A percentile compares a stretch with the other conserved stretches of the same genome.
Evolutionary conservation across 2,888 invertebrate genomes (phyloP).

Genomic region (Arctia plantaginis): DNA sequence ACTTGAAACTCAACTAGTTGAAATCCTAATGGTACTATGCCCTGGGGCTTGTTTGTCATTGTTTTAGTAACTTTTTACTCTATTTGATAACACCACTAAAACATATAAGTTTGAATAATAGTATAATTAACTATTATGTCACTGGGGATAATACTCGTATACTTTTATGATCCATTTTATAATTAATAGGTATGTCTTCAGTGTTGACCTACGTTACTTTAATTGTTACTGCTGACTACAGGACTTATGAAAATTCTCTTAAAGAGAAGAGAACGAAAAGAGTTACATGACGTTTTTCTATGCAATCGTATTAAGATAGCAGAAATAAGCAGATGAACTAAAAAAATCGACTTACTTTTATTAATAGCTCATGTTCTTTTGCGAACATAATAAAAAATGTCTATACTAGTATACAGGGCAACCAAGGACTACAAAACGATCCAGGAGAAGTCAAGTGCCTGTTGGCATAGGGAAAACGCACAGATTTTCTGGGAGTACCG

Average conservation of each 20-base stretch:
- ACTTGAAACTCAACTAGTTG: conserved; percentile 23
- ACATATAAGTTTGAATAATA: neutral
- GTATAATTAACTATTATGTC: neutral
- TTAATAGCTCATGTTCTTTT: no score
- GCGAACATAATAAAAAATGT: no score
- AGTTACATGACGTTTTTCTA: neutral
- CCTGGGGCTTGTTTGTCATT: conserved; percentile 15
- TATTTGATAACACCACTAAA: neutral
- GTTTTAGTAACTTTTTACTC: conserved; percentile 7
- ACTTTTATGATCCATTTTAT: neutral
- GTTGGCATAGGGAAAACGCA: no score
- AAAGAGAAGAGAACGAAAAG: neutral
- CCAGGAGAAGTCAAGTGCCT: no score
- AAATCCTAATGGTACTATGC: conserved; percentile 23
- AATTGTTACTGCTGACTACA: no score
- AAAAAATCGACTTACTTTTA: no score
- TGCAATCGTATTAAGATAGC: neutral
- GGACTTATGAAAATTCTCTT: no score
- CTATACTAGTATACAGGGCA: no score
- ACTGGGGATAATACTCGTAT: neutral
- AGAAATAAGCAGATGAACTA: neutral
- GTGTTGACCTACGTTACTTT: neutral
- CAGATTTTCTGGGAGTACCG: no score
- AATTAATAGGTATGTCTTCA: neutral
- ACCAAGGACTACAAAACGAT: no score